phyloP scores from a whole-genome alignment of 2,888 invertebrate genomes.

The Andrena bucephala region DNA sequence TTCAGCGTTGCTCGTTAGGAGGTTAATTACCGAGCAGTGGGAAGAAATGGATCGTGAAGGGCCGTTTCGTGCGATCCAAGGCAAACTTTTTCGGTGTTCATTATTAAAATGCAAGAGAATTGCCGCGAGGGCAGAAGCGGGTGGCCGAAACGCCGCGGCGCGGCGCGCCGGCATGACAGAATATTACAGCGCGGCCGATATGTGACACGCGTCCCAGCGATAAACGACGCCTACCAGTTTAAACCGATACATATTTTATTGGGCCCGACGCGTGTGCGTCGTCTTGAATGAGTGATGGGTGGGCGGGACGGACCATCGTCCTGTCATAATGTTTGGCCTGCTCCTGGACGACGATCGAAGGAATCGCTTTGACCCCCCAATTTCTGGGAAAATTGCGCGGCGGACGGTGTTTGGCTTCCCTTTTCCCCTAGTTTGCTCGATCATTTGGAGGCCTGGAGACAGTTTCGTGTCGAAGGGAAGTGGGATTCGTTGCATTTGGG shows the following conservation, averaged over 20 bases:
- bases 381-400: slow-evolving; percentile 19
- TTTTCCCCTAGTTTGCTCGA: background rate
- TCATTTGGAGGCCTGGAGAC: no score
- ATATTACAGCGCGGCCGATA: slow-evolving; percentile 72
- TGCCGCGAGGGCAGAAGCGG: background rate
- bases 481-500: no score
- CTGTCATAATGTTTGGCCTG: slow-evolving; percentile 75
- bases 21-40: background rate
- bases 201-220: slow-evolving; percentile 64
- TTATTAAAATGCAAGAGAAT: slow-evolving; percentile 15
- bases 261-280: slow-evolving; percentile 27
- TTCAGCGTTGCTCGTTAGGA: no score
- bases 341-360: slow-evolving; percentile 21
- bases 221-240: slow-evolving; percentile 73
- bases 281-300: slow-evolving; percentile 74
- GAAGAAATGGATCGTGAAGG: background rate
- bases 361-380: background rate
- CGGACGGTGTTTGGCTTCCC: background rate
- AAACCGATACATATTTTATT: slow-evolving; percentile 80
- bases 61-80: no score
- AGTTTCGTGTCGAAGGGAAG: no score
- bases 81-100: background rate
- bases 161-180: slow-evolving; percentile 36
- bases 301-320: slow-evolving; percentile 74
- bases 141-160: background rate